Evolutionary conservation across 1,140 invertebrate species (phyloP).

Genomic region (Campoletis sonorensis): DNA sequence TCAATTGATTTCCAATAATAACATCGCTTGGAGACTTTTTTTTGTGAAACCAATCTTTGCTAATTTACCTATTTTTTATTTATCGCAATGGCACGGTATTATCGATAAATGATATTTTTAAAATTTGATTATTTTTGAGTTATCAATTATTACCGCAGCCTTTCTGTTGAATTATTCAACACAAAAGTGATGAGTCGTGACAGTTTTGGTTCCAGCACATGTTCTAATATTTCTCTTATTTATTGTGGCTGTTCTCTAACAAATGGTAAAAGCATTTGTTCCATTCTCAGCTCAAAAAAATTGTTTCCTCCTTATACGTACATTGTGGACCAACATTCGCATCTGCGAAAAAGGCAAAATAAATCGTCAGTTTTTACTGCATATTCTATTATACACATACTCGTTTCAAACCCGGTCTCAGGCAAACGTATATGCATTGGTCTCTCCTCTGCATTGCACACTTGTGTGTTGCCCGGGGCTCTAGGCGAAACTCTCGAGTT

Average conservation of each 20-base stretch:
- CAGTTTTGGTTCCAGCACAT: too few relatives aligned
- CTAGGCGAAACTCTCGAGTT: slow-evolving; percentile 7
- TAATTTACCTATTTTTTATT: too few relatives aligned
- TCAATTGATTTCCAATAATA: too few relatives aligned
- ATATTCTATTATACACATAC: not conserved
- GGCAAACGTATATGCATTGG: not conserved
- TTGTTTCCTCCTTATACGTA: not conserved
- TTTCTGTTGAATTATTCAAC: too few relatives aligned
- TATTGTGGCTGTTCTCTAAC: not conserved
- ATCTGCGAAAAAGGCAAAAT: not conserved
- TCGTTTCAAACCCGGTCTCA: not conserved
- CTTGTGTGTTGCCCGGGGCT: not conserved
- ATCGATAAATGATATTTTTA: too few relatives aligned
- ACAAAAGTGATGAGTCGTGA: too few relatives aligned
- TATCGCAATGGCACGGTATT: too few relatives aligned
- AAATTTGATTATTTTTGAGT: too few relatives aligned
- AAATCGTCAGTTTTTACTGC: not conserved
- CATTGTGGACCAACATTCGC: not conserved
- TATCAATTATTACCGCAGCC: too few relatives aligned
- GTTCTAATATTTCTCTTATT: not conserved
- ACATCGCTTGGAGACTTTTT: too few relatives aligned
- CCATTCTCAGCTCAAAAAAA: not conserved
- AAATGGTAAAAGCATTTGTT: not conserved
- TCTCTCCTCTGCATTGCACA: not conserved
- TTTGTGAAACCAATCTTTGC: too few relatives aligned